Evolutionary conservation across 2,797 vertebrate genomes (phyloP), one percentile per base, ranked within the genome.

Genomic region (Chelidonichthys spinosus): DNA sequence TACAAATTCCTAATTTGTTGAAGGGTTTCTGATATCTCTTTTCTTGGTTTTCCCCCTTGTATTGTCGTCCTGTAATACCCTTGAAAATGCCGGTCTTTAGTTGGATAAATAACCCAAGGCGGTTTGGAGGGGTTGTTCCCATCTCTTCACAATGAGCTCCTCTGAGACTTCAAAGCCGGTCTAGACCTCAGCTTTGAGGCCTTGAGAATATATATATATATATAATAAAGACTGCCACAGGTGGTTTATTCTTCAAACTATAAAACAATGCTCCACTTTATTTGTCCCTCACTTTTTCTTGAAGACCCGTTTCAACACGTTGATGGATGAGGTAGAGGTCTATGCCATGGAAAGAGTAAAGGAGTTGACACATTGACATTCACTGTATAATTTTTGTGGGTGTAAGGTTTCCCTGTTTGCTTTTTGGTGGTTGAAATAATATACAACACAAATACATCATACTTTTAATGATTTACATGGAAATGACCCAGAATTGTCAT

Each of bases 91-190:
- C 74, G 11, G 81, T 83, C 85, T 79, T 76, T 90, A 65, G 78
- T 67, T 91, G 86, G 90, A 91, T 93, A 93, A 94, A 94, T 89
- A 93, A 88, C 89, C 85, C 71, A 72, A 56, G 84, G 89, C 81
- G 58, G 81, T 83, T 70, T 80, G 81, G 75, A 81, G 81, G 74
- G 70, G 76, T 81, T 72, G 68, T 75, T 79, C 79, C 81, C 56
- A 73, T 80, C 60, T 75, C 61, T 25, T 74, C 64, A 85, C 63
- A 87, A 77, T 81, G 74, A 89, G 70, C 82, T 72, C 64, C 69
- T 72, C 72, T 78, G 72, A 79, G 74, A 91, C 91, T 91, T 94
- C 92, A 94, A 94, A 95, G 93, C 62, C 17, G 70, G 71, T 80
- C 68, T 88, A 87, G 82, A 88, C 75, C 63, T 85, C 73, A 87